Evolutionary conservation across 2,888 invertebrate genomes (phyloP).

Genomic region (Cosmopolites sordidus): DNA sequence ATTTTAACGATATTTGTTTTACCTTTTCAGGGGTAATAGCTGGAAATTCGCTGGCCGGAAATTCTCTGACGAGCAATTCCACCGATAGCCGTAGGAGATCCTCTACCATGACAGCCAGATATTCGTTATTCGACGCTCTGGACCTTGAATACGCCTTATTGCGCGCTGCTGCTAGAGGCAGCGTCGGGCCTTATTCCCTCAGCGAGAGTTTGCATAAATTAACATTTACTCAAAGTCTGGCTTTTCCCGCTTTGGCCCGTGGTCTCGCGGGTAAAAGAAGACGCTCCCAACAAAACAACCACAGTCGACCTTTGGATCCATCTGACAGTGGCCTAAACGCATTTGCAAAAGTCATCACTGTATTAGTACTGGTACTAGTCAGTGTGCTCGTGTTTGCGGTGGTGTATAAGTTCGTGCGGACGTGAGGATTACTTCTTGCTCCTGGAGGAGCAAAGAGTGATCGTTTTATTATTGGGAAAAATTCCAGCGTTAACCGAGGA

Average conservation of each 20-base stretch:
- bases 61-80: conserved; percentile 42
- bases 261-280: conserved; percentile 62
- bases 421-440: conserved; percentile 74
- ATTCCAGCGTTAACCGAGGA: conserved; percentile 7
- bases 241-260: conserved; percentile 67
- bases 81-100: conserved; percentile 53
- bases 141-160: conserved; percentile 67
- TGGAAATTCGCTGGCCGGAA: conserved; percentile 46
- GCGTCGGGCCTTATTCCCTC: conserved; percentile 66
- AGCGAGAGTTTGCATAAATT: conserved; percentile 69
- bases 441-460: conserved; percentile 47
- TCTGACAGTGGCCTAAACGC: conserved; percentile 64
- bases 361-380: conserved; percentile 63
- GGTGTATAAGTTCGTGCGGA: conserved; percentile 68
- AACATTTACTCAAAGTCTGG: conserved; percentile 69
- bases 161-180: conserved; percentile 65
- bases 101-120: conserved; percentile 58
- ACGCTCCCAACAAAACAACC: conserved; percentile 51
- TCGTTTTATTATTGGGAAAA: conserved; percentile 30
- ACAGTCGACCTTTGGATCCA: conserved; percentile 56
- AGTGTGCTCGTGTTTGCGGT: conserved; percentile 69
- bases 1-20: conserved; percentile 13
- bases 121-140: conserved; percentile 66
- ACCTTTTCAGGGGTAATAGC: conserved; percentile 19
- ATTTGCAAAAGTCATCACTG: conserved; percentile 68